These are phyloP conservation scores for Parazoanthus darwini DNA, from an alignment of 92 coral and sea anemone genomes.

Conservation along the genomic window DNA sequence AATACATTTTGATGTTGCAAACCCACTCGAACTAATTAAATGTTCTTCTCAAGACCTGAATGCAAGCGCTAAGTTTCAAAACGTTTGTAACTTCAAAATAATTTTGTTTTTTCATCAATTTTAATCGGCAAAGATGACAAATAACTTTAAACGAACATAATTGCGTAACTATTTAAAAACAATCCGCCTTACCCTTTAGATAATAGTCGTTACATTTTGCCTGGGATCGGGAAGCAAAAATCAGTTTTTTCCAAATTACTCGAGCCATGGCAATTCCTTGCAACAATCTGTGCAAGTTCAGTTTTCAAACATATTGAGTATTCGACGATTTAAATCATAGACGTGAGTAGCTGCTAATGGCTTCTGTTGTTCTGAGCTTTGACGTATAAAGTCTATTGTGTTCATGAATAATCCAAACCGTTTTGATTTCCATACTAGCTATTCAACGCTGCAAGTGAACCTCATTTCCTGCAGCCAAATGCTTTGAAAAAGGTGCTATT, in stretches of 20 bases:
- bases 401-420: neutral
- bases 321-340: conserved; percentile 10
- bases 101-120: too few species aligned
- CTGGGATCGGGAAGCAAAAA: neutral
- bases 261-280: conserved; percentile 13
- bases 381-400: conserved; percentile 8
- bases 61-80: too few species aligned
- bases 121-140: too few species aligned
- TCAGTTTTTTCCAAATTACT: neutral
- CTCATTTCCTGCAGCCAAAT: conserved; percentile 7
- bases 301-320: neutral
- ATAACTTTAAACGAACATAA: too few species aligned
- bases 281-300: neutral
- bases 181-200: neutral
- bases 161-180: neutral
- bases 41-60: too few species aligned
- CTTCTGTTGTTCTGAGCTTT: conserved; percentile 14
- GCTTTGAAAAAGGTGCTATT: conserved; percentile 3
- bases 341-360: neutral
- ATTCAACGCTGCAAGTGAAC: neutral
- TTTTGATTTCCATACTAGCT: neutral
- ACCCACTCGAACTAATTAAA: too few species aligned
- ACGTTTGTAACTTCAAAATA: too few species aligned
- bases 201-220: neutral
- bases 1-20: too few species aligned